Percentiles rank a stretch among this genome's conserved stretches.
Conservation (phyloP, 2,797 vertebrate species). For the Ibycter americanus region DNA sequence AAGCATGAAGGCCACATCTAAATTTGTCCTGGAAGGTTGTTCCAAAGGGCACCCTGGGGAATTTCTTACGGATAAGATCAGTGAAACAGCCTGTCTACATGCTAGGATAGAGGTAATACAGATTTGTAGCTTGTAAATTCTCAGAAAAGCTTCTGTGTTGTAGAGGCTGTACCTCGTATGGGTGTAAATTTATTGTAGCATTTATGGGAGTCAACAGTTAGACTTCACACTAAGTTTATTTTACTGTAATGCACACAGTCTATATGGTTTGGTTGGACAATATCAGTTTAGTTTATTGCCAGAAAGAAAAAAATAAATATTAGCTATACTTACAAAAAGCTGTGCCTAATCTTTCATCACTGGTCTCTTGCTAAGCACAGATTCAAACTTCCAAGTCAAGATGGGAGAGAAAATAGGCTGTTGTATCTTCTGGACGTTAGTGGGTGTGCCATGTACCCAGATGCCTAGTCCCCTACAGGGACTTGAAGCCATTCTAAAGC, state of each 20-base stretch:
- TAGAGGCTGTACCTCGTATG: accelerated
- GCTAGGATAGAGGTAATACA: background rate
- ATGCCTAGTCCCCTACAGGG: accelerated
- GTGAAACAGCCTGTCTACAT: background rate
- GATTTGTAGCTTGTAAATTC: background rate
- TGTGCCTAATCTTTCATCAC: background rate
- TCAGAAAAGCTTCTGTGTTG: background rate
- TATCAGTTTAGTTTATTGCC: background rate
- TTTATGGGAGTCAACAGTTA: background rate
- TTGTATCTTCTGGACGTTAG: background rate
- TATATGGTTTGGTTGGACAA: accelerated
- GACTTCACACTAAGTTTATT: background rate
- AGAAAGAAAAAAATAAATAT: background rate
- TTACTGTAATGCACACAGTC: background rate
- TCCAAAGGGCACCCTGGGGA: background rate
- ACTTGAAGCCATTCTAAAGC: background rate
- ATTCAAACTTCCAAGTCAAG: background rate
- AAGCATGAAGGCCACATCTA: background rate
- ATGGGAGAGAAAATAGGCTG: background rate
- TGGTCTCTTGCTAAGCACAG: background rate
- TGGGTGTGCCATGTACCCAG: background rate
- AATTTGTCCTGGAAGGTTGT: background rate
- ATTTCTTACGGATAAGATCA: background rate
- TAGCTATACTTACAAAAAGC: background rate
- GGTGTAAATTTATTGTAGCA: background rate